Evolutionary conservation across 2,113 vertebrate species (phyloP).

Genomic region (Silurus asotus): DNA sequence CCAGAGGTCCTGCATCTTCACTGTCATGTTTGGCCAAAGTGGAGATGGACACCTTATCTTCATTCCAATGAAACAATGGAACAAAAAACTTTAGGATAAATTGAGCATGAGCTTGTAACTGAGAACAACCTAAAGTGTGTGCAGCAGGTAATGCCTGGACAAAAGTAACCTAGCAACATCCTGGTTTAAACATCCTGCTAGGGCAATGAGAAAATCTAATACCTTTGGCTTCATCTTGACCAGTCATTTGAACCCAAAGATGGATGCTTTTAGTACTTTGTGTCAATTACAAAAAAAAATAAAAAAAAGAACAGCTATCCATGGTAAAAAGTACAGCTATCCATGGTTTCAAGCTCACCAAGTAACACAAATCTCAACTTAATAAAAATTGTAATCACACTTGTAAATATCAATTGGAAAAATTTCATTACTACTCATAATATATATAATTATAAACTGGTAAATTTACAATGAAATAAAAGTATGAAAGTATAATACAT

Average conservation of each 20-base stretch:
- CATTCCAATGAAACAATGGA: conserved; percentile 1
- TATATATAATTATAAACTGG: neutral
- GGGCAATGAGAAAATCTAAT: neutral
- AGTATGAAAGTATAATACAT: no score
- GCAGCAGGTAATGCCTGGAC: neutral
- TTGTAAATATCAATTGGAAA: neutral
- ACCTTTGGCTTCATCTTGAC: neutral
- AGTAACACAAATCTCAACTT: neutral
- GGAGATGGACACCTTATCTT: conserved; percentile 3
- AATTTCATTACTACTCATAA: neutral
- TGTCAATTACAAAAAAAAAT: neutral
- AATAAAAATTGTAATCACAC: neutral
- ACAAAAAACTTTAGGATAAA: neutral
- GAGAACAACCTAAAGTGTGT: neutral
- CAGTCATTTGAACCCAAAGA: neutral
- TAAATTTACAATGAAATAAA: neutral
- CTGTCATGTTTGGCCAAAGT: conserved; percentile 34
- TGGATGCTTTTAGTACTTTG: neutral
- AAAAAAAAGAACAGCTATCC: no score
- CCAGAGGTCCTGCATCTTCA: neutral
- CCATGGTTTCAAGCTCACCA: neutral
- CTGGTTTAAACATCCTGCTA: neutral
- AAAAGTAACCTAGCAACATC: neutral
- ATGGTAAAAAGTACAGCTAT: neutral
- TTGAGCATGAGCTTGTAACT: neutral